These are phyloP conservation scores for Hirudinaria manillensis DNA, from an alignment of 2,888 invertebrate species.

Conservation along the genomic window DNA sequence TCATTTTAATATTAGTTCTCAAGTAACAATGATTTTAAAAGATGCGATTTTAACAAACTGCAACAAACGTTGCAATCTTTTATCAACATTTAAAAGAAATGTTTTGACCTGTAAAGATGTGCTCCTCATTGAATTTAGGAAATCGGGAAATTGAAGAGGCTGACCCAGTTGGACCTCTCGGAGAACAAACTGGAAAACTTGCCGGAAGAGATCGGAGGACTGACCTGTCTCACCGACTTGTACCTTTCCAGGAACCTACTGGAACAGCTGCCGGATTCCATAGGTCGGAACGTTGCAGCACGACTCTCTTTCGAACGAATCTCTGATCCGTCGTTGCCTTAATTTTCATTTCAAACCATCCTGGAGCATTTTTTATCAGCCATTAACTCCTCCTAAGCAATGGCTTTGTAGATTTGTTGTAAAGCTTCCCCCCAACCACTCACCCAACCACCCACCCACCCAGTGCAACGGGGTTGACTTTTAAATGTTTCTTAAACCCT, in stretches of 20 bases:
- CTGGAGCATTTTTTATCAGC: background rate
- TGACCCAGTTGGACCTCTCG: constrained; percentile 89
- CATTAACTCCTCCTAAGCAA: no score
- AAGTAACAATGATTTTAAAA: no score
- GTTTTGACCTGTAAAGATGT: no score
- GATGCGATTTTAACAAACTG: no score
- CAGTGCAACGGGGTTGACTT: no score
- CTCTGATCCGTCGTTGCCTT: background rate
- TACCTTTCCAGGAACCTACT: constrained; percentile 92
- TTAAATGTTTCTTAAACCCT: no score
- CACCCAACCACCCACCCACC: no score
- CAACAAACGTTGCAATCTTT: no score
- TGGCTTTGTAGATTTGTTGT: no score
- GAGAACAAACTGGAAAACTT: constrained; percentile 88
- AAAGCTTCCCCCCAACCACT: no score
- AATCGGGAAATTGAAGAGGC: constrained; percentile 78
- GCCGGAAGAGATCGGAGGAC: constrained; percentile 81
- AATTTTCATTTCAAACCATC: background rate
- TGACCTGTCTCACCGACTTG: constrained; percentile 83
- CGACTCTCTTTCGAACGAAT: background rate
- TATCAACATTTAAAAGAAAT: no score
- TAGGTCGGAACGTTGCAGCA: constrained; percentile 60
- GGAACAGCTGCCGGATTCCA: constrained; percentile 83
- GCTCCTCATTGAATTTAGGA: constrained; percentile 57
- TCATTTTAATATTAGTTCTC: no score